Base-by-base conservation (phyloP, 2,113 vertebrate genomes). In the Geococcyx californianus region DNA sequence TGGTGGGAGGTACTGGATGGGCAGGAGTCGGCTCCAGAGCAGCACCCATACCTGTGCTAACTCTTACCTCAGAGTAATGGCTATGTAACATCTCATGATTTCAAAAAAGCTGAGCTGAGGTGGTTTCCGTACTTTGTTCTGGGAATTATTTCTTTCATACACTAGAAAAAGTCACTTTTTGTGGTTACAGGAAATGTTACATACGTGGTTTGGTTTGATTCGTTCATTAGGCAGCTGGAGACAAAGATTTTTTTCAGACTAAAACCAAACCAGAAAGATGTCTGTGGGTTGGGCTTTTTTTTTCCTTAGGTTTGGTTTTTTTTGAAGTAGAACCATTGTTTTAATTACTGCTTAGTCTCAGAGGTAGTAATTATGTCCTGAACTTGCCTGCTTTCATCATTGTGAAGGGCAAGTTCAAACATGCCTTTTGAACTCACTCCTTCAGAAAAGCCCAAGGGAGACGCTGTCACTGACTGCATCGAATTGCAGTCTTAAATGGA, bases 301-400 rank as follows among this genome's bases (percentile, higher is more conserved):
- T 6, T 34, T 8, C 10, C 38, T 60, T 49, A 29, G 11, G 3
- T 84, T 72, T 75, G 7, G 54, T 40, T 34, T 60, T 76, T 86
- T 64, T 64, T 91, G 4, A 72, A 69, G 62, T 69, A 54, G 24
- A 90, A 31, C 87, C 89, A 33, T 91, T 64, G 49, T 62, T 93
- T 83, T 93, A 95, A 93, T 93, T 69, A 31, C 16, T 64, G 40
- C 85, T 90, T 28, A 40, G 45, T 87, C 88, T 83, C 68, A n/a
- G 88, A 79, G 78, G 78, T 80, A 58, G 40, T 80, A 69, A 93
- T 95, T 87, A 49, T 3, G 16, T 54, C n/a, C 70, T 94, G 92
- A 74, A 6, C 75, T 82, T 70, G 3, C 29, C 69, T 60, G 69
- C 84, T 87, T 51, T 68, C 85, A 40, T 83, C 67, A 29, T 16